These are phyloP conservation scores for Apis florea DNA, from an alignment of 1,140 invertebrate species.

Conservation along the genomic window DNA sequence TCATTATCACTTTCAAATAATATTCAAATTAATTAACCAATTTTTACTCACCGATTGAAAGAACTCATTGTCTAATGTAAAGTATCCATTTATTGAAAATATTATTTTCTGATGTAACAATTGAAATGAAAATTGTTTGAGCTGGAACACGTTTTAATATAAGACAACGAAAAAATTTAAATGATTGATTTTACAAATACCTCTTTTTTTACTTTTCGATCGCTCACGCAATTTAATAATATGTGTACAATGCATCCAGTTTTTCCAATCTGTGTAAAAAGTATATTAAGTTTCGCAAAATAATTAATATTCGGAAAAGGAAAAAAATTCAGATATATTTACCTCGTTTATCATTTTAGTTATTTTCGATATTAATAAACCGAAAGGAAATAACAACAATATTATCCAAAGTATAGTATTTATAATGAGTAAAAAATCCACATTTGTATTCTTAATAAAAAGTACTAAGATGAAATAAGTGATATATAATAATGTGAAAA, in stretches of 20 bases:
- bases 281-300: background rate
- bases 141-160: constrained; percentile 64
- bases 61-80: constrained; percentile 76
- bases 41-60: constrained; percentile 75
- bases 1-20: too few relatives aligned
- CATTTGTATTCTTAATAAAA: constrained; percentile 9
- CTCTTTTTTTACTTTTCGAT: constrained; percentile 34
- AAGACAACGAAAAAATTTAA: constrained; percentile 8
- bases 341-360: constrained; percentile 54
- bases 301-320: too few relatives aligned
- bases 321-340: background rate
- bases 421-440: background rate
- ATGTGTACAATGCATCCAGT: constrained; percentile 49
- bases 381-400: constrained; percentile 36
- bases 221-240: constrained; percentile 31
- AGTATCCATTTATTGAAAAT: constrained; percentile 78
- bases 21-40: background rate
- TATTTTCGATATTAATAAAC: constrained; percentile 48
- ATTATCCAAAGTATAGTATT: constrained; percentile 48
- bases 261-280: constrained; percentile 38
- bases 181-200: constrained; percentile 42
- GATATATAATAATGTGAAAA: constrained; percentile 49
- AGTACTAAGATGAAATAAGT: constrained; percentile 56
- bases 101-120: constrained; percentile 76
- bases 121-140: constrained; percentile 79